phyloP scores from a whole-genome alignment of 2,113 vertebrate genomes.

The human (Homo sapiens) region DNA sequence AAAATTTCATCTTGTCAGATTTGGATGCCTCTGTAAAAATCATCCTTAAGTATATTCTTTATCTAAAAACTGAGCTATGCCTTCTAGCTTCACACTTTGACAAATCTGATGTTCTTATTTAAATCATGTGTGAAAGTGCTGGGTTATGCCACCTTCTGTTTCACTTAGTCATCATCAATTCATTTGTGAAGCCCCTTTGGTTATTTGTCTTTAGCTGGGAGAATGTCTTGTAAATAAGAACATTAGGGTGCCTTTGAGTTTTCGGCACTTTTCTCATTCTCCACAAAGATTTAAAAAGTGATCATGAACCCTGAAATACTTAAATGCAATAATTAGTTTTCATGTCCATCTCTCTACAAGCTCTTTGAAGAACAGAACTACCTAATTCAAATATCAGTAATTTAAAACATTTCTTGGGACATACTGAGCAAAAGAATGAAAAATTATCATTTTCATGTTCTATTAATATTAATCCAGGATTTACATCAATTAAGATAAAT shows the following conservation, averaged over 20 bases:
- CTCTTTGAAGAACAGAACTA: neutral
- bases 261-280: neutral
- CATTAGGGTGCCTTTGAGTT: neutral
- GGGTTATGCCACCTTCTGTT: neutral
- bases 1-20: neutral
- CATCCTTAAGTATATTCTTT: neutral
- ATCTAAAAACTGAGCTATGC: neutral
- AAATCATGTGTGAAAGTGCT: neutral
- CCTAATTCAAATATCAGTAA: neutral
- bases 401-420: neutral
- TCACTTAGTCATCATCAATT: neutral
- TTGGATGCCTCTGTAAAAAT: neutral
- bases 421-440: neutral
- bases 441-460: neutral
- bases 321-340: neutral
- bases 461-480: neutral
- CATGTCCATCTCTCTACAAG: neutral
- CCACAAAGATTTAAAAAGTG: neutral
- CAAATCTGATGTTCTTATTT: neutral
- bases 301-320: neutral
- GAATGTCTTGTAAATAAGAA: conserved; percentile 36
- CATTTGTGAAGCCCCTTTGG: neutral
- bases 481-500: neutral
- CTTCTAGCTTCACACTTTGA: neutral
- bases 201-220: neutral